A percentile compares a stretch with the other conserved stretches of the same genome.
Evolutionary conservation across 2,797 vertebrate species (phyloP).

Genomic region (Betta splendens): DNA sequence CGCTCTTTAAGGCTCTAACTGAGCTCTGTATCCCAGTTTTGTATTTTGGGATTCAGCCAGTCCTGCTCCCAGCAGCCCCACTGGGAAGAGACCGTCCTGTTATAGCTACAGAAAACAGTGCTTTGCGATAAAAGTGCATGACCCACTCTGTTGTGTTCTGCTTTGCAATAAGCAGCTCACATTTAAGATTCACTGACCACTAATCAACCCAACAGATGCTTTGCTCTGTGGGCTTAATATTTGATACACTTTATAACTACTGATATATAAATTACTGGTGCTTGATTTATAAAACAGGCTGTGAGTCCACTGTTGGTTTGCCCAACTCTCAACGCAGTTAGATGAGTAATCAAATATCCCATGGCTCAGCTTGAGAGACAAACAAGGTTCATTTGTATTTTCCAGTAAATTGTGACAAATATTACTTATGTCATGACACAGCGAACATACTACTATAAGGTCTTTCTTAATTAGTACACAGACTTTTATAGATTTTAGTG

Average conservation of each 20-base stretch:
- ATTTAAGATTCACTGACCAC: slow-evolving; percentile 44
- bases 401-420: slow-evolving; percentile 17
- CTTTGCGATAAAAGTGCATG: slow-evolving; percentile 57
- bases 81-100: slow-evolving; percentile 55
- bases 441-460: not conserved
- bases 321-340: slow-evolving; percentile 11
- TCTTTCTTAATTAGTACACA: slow-evolving; percentile 27
- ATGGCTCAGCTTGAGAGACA: slow-evolving; percentile 16
- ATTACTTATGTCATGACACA: slow-evolving; percentile 11
- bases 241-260: slow-evolving; percentile 22
- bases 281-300: slow-evolving; percentile 3
- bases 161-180: slow-evolving; percentile 18
- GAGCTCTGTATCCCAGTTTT: slow-evolving; percentile 63
- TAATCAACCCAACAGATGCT: slow-evolving; percentile 13
- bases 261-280: slow-evolving; percentile 8
- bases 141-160: slow-evolving; percentile 51
- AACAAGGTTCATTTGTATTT: slow-evolving; percentile 27
- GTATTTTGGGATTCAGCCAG: slow-evolving; percentile 66
- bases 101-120: slow-evolving; percentile 47
- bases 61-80: slow-evolving; percentile 60
- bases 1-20: slow-evolving; percentile 25
- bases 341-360: slow-evolving; percentile 30
- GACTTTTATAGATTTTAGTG: slow-evolving; percentile 29
- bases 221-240: slow-evolving; percentile 36
- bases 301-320: not conserved